Percentiles rank a stretch among this genome's conserved stretches.
Evolutionary conservation across 2,113 vertebrate species (phyloP).

Genomic region (Etia nguti): DNA sequence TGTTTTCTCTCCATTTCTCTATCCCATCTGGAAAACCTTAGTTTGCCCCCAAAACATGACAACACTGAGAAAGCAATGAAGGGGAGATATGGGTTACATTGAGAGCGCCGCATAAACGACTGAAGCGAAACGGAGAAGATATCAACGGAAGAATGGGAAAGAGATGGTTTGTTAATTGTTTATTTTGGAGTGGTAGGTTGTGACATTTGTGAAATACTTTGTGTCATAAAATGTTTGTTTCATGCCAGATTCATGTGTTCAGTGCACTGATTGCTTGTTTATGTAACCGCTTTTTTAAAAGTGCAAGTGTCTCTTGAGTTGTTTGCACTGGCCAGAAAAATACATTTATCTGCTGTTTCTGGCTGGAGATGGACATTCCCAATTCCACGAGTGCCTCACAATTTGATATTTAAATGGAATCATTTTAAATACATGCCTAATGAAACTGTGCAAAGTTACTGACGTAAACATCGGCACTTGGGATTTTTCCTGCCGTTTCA

Average conservation of each 20-base stretch:
- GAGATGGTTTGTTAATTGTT: conserved; percentile 35
- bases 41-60: conserved; percentile 27
- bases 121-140: not conserved
- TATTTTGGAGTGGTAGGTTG: conserved; percentile 34
- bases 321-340: conserved; percentile 15
- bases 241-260: conserved; percentile 22
- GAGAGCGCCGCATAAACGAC: conserved; percentile 3
- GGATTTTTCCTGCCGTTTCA: not conserved
- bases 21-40: conserved; percentile 63
- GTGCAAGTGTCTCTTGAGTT: conserved; percentile 5
- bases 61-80: not conserved
- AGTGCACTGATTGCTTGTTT: conserved; percentile 38
- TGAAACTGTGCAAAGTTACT: not conserved
- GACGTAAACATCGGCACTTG: not conserved
- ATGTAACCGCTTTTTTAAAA: conserved; percentile 12
- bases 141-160: not conserved
- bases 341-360: conserved; percentile 18
- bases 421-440: not conserved
- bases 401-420: not conserved
- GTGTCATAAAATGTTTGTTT: conserved; percentile 6
- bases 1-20: conserved; percentile 4
- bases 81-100: conserved; percentile 2
- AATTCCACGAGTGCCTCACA: not conserved
- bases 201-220: conserved; percentile 42
- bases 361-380: not conserved